Conservation (phyloP, 2,888 invertebrate genomes). For the Tyria jacobaeae region DNA sequence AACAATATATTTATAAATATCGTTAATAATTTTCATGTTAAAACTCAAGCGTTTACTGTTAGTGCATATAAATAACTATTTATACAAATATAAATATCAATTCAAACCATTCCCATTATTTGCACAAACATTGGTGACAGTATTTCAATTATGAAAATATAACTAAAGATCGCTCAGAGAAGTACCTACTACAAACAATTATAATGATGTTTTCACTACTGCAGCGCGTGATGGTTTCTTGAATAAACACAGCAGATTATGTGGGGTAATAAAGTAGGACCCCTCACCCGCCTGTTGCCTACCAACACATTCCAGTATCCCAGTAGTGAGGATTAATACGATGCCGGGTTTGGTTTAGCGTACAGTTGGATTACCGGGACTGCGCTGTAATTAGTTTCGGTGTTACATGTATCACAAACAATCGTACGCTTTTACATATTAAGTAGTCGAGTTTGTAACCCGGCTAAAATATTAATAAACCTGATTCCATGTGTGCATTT, state of each 20-base stretch:
- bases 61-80: too few species aligned
- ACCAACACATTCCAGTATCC: constrained; percentile 36
- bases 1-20: too few species aligned
- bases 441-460: neutral
- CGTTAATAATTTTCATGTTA: too few species aligned
- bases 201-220: neutral
- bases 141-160: neutral
- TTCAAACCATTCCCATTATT: neutral
- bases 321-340: constrained; percentile 56
- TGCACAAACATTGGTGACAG: neutral
- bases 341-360: constrained; percentile 54
- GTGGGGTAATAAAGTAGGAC: constrained; percentile 39
- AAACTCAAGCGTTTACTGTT: too few species aligned
- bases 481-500: neutral
- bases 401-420: constrained; percentile 53
- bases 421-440: constrained; percentile 11
- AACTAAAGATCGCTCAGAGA: neutral
- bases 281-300: constrained; percentile 48
- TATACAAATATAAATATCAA: neutral
- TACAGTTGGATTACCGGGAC: constrained; percentile 59
- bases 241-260: constrained; percentile 32
- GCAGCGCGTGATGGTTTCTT: constrained; percentile 6
- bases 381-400: constrained; percentile 64
- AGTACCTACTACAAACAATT: neutral
- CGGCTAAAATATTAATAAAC: neutral